Conservation (phyloP, 2,113 vertebrate species). For the Geococcyx californianus region DNA sequence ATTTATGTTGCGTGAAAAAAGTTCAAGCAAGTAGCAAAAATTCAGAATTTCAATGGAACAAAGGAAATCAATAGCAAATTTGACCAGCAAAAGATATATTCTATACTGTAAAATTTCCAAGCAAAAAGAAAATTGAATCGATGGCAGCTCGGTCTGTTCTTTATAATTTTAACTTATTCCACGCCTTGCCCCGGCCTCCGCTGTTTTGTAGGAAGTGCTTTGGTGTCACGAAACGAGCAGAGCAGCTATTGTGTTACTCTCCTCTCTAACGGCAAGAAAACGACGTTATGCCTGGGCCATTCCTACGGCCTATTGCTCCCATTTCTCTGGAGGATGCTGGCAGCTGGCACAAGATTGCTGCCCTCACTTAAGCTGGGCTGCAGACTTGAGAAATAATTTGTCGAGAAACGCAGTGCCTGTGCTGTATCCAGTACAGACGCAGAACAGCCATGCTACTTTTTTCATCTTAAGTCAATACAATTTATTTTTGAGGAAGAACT, state of each 20-base stretch:
- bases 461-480: not conserved
- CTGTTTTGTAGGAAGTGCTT: not conserved
- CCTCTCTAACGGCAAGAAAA: slow-evolving; percentile 4
- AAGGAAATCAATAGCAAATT: not conserved
- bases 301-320: not conserved
- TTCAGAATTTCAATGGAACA: not conserved
- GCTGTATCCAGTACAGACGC: not conserved
- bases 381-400: not conserved
- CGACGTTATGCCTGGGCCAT: not conserved
- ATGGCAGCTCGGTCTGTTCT: not conserved
- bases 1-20: not conserved
- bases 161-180: not conserved
- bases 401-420: not conserved
- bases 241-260: not conserved
- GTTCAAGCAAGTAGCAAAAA: slow-evolving; percentile 13
- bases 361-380: not conserved
- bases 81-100: not conserved
- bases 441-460: not conserved
- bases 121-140: not conserved
- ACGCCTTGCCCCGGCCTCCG: not conserved
- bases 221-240: not conserved
- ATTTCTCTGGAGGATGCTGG: not conserved
- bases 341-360: slow-evolving; percentile 19
- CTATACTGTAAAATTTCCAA: not conserved
- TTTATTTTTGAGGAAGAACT: not conserved